Evolutionary conservation across 2,888 invertebrate genomes (phyloP).

Genomic region (Ectemnius continuus): DNA sequence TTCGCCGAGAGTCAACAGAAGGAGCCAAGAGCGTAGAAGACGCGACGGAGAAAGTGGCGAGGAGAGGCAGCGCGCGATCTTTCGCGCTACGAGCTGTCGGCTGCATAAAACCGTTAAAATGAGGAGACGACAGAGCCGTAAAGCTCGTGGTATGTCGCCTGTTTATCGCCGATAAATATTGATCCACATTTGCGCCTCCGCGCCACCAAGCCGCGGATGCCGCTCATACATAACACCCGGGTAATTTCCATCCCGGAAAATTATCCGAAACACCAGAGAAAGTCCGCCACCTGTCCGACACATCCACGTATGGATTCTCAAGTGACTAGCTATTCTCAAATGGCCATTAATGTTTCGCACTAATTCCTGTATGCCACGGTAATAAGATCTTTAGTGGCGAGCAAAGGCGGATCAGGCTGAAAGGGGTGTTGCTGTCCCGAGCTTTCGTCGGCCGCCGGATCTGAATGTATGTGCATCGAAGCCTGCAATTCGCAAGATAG

Average conservation of each 20-base stretch:
- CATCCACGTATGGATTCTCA: no score
- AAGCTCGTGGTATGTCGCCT: slow-evolving; percentile 11
- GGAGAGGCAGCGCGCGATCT: neutral
- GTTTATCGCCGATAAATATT: slow-evolving; percentile 45
- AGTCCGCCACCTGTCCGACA: no score
- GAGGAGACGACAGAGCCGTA: slow-evolving; percentile 25
- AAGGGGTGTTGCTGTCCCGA: neutral
- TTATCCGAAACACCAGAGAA: no score
- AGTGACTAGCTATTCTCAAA: no score
- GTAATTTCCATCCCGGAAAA: no score
- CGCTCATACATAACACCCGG: neutral
- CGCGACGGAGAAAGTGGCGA: no score
- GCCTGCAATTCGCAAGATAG: neutral
- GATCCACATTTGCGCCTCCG: slow-evolving; percentile 10
- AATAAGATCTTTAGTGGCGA: no score
- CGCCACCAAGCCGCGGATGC: neutral
- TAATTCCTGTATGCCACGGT: no score
- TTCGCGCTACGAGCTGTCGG: neutral
- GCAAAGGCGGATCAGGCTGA: no score
- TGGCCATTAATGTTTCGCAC: no score
- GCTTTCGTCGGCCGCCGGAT: neutral
- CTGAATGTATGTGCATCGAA: no score
- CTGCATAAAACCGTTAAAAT: slow-evolving; percentile 34
- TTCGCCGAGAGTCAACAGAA: slow-evolving; percentile 8
- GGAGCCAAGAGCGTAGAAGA: no score